A percentile compares a stretch with the other conserved stretches of the same genome.
Conservation (phyloP, 2,113 vertebrate genomes). For the Spermophilus dauricus region DNA sequence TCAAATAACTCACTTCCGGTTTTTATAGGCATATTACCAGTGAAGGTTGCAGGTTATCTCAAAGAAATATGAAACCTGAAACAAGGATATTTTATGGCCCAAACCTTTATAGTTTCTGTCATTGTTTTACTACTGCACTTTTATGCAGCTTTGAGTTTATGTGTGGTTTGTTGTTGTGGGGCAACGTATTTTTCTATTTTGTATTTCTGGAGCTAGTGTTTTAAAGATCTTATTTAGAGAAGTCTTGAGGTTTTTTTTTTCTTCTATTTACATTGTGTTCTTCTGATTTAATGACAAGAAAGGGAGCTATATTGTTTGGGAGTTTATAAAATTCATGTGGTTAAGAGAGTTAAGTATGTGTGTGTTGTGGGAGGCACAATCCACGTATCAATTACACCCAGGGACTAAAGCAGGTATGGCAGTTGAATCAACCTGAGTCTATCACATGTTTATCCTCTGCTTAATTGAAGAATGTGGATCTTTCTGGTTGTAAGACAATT, state of each 20-base stretch:
- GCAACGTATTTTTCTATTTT: conserved; percentile 57
- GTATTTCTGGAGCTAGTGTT: conserved; percentile 58
- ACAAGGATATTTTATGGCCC: conserved; percentile 69
- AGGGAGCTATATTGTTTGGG: conserved; percentile 40
- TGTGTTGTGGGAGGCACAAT: not conserved
- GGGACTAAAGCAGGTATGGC: not conserved
- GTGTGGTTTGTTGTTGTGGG: conserved; percentile 65
- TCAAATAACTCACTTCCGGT: conserved; percentile 73
- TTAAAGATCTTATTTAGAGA: conserved; percentile 74
- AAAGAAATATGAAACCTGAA: conserved; percentile 75
- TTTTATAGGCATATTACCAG: conserved; percentile 74
- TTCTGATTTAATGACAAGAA: conserved; percentile 63
- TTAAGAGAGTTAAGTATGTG: conserved; percentile 63
- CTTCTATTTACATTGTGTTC: conserved; percentile 54
- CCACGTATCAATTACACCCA: not conserved
- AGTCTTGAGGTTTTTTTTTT: not conserved
- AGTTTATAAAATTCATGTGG: conserved; percentile 66
- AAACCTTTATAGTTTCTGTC: conserved; percentile 70
- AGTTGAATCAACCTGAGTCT: not conserved
- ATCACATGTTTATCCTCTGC: not conserved
- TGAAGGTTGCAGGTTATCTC: conserved; percentile 70
- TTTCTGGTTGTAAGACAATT: conserved; percentile 48
- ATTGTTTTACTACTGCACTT: conserved; percentile 72
- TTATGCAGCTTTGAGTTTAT: conserved; percentile 74
- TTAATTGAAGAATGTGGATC: conserved; percentile 40